Evolutionary conservation across 2,888 invertebrate genomes (phyloP), one percentile per base, ranked within the genome.

Genomic region (Bombyx huttoni): DNA sequence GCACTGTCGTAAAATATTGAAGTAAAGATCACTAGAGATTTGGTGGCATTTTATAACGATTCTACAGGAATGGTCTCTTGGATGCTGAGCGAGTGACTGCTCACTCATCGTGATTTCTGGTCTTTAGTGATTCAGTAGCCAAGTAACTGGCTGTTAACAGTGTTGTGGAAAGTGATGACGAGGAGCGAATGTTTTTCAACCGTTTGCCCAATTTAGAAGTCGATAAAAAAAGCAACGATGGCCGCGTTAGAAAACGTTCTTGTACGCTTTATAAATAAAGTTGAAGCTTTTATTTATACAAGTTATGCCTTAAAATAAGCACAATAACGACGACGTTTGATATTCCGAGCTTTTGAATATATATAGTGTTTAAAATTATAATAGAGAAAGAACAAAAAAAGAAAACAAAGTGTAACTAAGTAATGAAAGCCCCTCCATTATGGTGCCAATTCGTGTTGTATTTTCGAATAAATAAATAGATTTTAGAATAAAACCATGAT

Each of bases 391-490:
- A 9, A 48, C 3, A 40, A 40, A 10, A 40, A 10, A 40, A 6
- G 7, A 40, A 40, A 10, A 40, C 10, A 49, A 40, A 8, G 13
- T 14, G 13, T 40, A 40, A 40, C 12, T 40, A 12, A 12, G 59
- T 66, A 75, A 73, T 73, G 67, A 73, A 63, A 68, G 73, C 85
- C 85, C 24, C 83, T 85, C 84, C 85, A 85, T 73, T 54, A 62
- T 84, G 85, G 85, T 85, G 85, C 85, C 85, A 85, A 85, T 67
- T 62, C 69, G 63, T 68, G 65, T 66, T 73, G 49, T 74, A 71
- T 47, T 49, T 49, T 68, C 56, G 62, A 69, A 65, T 70, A 65
- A 64, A 64, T 61, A 58, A 51, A 52, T 54, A 24, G 24, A 24
- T 24, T 24, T 2, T 24, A 24, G 24, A 24, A 24, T 24, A 24